Evolutionary conservation across 2,797 vertebrate genomes (phyloP), one percentile per base, ranked within the genome.

Genomic region (Pseudochirops cupreus): DNA sequence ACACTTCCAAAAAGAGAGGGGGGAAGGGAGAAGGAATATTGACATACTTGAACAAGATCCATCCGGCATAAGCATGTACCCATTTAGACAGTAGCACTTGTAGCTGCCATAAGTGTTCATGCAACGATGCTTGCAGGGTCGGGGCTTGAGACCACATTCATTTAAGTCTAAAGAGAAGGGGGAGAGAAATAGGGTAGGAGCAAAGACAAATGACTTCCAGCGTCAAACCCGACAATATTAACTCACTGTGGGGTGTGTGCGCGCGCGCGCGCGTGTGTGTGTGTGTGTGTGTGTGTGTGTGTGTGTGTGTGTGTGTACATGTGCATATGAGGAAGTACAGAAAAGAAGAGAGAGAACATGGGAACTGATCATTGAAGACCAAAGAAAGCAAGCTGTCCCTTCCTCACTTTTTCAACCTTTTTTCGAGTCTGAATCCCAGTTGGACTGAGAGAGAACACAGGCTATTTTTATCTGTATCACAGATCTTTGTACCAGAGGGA

Each of bases 81-180:
- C 99, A 0, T 99, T 99, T 91, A 99, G 99, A 96, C 99, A 99
- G 99, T 99, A 99, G 99, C 99, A 99, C 98, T 99, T 99, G 99
- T 99, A 99, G 98, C 99, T 99, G 98, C 99, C 99, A 0, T 99
- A 99, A 0, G 99, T 99, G 97, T 99, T 99, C 99, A 99, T 99
- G 98, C 99, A 99, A 57, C 99, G 99, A 98, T 99, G 99, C 96
- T 99, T 99, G 98, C 99, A 99, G 0, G 99, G 99, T 95, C 99
- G 98, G 0, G 99, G 99, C 98, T 99, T 99, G 97, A 99, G 98
- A 92, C 99, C 99, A 74, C 99, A 99, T 98, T 99, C 99, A 31
- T 99, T 99, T 91, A 99, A 98, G 98, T 99, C 99, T 99, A 98
- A 59, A 99, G 98, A 57, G 96, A 98, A 92, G 53, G 95, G 29